These are phyloP conservation scores for Brachionus asplanchnoidis DNA, from an alignment of 1,140 invertebrate species.

Conservation along the genomic window DNA sequence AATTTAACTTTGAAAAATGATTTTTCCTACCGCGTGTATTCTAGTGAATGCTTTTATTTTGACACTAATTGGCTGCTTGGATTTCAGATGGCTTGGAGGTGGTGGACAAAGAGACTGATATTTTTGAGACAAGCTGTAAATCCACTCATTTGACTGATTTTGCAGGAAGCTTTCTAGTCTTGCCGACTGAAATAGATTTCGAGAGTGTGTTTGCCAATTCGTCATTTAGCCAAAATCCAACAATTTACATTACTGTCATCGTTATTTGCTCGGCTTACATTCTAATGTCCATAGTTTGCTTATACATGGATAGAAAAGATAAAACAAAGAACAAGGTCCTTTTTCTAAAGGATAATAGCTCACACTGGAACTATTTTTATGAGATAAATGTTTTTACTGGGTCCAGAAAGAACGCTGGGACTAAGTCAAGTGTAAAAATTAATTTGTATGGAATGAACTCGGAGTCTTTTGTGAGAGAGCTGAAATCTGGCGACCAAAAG, in stretches of 20 bases:
- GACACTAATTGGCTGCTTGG: neutral
- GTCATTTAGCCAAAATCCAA: slow-evolving; percentile 61
- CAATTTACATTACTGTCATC: slow-evolving; percentile 61
- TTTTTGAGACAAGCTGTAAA: slow-evolving; percentile 45
- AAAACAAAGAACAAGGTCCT: slow-evolving; percentile 47
- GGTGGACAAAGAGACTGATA: neutral
- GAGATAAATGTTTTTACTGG: slow-evolving; percentile 61
- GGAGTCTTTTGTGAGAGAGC: slow-evolving; percentile 25
- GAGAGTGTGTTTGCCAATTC: slow-evolving; percentile 55
- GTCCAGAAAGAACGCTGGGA: slow-evolving; percentile 54
- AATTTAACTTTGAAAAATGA: neutral
- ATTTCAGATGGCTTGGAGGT: neutral
- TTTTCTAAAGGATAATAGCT: slow-evolving; percentile 58
- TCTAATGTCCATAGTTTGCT: slow-evolving; percentile 48
- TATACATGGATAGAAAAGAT: neutral
- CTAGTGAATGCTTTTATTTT: neutral
- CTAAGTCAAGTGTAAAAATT: slow-evolving; percentile 41
- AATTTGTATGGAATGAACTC: slow-evolving; percentile 37
- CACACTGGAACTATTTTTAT: slow-evolving; percentile 57
- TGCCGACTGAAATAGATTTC: slow-evolving; percentile 57
- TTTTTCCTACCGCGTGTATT: neutral
- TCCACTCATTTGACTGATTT: slow-evolving; percentile 57
- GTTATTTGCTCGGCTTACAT: slow-evolving; percentile 57
- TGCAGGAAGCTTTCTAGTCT: slow-evolving; percentile 53
- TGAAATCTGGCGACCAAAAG: slow-evolving; percentile 56